Evolutionary conservation across 2,797 vertebrate species (phyloP).

Genomic region (Malacoraja senta): DNA sequence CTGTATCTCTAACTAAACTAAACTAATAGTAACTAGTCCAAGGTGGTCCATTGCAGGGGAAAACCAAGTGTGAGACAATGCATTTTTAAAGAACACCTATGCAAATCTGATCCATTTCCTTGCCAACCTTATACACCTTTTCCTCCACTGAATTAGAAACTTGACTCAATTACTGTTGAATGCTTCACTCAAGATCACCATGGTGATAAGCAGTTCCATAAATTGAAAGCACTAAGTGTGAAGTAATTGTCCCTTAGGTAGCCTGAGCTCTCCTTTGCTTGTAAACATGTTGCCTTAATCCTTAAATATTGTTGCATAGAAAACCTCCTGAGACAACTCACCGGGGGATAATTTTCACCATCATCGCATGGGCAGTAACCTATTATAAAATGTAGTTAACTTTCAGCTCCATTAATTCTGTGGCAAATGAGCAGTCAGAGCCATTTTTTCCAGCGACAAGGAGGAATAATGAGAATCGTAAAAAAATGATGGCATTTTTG

Average conservation of each 20-base stretch:
- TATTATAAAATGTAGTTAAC: not conserved
- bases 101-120: not conserved
- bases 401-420: not conserved
- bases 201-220: not conserved
- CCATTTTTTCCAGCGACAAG: not conserved
- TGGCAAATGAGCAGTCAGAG: not conserved
- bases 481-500: not conserved
- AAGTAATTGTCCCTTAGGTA: not conserved
- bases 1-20: too few relatives aligned
- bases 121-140: not conserved
- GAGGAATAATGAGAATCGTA: too few relatives aligned
- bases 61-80: too few relatives aligned
- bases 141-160: not conserved
- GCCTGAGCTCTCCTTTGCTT: not conserved
- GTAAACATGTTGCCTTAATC: not conserved
- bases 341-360: not conserved
- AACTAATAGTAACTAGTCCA: too few relatives aligned
- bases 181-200: not conserved
- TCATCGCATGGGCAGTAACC: not conserved
- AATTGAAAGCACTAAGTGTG: not conserved
- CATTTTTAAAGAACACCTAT: too few relatives aligned
- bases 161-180: not conserved
- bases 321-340: not conserved
- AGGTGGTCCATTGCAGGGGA: too few relatives aligned
- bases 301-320: not conserved